Evolutionary conservation across 2,888 invertebrate genomes (phyloP), one percentile per base, ranked within the genome.

Genomic region (Epinotia ramella): DNA sequence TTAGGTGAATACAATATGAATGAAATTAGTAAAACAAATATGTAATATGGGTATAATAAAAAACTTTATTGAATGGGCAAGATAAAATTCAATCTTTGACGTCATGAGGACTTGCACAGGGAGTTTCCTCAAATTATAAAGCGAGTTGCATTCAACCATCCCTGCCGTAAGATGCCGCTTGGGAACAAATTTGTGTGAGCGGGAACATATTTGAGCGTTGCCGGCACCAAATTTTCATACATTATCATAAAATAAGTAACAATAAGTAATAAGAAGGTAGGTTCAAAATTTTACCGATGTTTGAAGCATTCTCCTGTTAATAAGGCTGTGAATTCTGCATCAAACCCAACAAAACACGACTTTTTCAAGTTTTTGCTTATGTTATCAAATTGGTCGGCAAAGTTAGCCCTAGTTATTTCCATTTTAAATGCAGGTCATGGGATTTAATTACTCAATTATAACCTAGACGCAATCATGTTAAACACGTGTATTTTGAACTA

Each of bases 321-420:
- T 77, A 95, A 84, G 64, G 93, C 97, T 76, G 96, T 96, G 85
- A 97, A 97, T 92, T 97, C 97, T 16, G 96, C 95, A 88, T 97
- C 97, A 79, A 97, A 94, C 18, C 96, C 95, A 80, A 97, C 88
- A 84, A 96, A 96, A 80, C 95, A 94, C 11, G 96, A 95, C 66
- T 92, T 91, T 83, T 95, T 93, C 40, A 97, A 87, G 77, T 94
- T 88, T 78, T 88, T 86, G 80, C 95, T 90, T 79, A 97, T 95
- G 81, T 95, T 89, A 12, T 95, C 95, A 78, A 95, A 90, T 72
- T 95, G 86, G 57, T 95, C 88, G 2, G 90, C 83, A 84, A 97
- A 97, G 88, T 97, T 97, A 44, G 91, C 86, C 70, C 88, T 91
- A 0, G 95, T 95, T 79, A 97, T 95, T 85, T 96, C 96, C 97